Conservation (phyloP, 92 coral and sea anemone species). For the Porites evermanni region DNA sequence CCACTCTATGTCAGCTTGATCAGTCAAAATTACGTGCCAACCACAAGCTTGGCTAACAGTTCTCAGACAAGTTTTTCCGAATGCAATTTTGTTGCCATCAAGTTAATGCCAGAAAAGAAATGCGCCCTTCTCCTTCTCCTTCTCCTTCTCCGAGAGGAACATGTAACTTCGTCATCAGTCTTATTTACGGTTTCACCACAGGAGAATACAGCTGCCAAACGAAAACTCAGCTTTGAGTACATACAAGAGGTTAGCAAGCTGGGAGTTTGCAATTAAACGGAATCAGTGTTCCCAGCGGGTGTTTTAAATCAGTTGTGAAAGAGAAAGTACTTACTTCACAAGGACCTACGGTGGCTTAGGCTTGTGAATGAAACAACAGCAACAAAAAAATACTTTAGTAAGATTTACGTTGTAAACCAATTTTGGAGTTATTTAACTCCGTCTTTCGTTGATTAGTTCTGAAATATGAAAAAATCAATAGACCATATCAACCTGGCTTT, state of each 20-base stretch:
- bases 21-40: background rate
- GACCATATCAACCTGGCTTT: too few relatives aligned
- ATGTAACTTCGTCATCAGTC: background rate
- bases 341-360: too few relatives aligned
- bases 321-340: too few relatives aligned
- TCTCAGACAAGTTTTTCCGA: background rate
- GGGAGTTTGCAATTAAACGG: background rate
- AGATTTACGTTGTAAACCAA: too few relatives aligned
- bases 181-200: slow-evolving; percentile 2
- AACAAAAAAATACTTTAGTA: too few relatives aligned
- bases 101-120: background rate
- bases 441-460: too few relatives aligned
- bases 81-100: background rate
- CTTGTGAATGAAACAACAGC: too few relatives aligned
- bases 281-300: background rate
- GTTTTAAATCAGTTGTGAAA: background rate
- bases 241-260: slow-evolving; percentile 34
- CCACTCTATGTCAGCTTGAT: slow-evolving; percentile 10
- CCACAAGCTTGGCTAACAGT: background rate
- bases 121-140: background rate
- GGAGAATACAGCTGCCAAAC: slow-evolving; percentile 7
- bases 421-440: too few relatives aligned
- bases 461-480: too few relatives aligned
- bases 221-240: slow-evolving; percentile 42
- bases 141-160: background rate